phyloP scores from a whole-genome alignment of 2,888 invertebrate species.

The Mimumesa dahlbomi region DNA sequence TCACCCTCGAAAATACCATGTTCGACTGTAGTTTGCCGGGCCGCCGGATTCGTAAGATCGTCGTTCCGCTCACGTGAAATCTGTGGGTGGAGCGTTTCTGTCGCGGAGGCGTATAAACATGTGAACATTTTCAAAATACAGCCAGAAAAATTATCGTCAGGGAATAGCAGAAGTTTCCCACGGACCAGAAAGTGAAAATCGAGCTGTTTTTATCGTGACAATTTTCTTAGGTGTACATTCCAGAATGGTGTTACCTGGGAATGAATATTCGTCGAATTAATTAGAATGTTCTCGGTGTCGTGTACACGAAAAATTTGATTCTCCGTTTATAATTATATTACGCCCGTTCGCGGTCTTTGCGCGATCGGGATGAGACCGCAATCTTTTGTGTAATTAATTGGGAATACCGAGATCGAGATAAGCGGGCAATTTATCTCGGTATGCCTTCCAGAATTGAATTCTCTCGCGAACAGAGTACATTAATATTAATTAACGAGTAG shows the following conservation, averaged over 20 bases:
- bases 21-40: slow-evolving; percentile 37
- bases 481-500: slow-evolving; percentile 54
- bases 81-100: slow-evolving; percentile 39
- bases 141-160: too few species aligned
- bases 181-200: too few species aligned
- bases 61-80: slow-evolving; percentile 39
- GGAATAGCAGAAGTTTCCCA: too few species aligned
- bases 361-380: slow-evolving; percentile 47
- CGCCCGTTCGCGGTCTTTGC: neutral
- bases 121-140: too few species aligned
- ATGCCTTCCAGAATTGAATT: slow-evolving; percentile 44
- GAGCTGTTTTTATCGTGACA: too few species aligned
- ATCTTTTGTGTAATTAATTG: slow-evolving; percentile 51
- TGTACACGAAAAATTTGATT: neutral
- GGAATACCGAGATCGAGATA: slow-evolving; percentile 52
- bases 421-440: slow-evolving; percentile 40
- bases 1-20: slow-evolving; percentile 10
- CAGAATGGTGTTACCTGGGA: too few species aligned
- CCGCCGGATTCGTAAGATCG: slow-evolving; percentile 48
- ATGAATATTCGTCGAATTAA: too few species aligned
- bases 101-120: slow-evolving; percentile 22
- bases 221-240: too few species aligned
- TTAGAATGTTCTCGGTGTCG: neutral
- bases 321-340: slow-evolving; percentile 44
- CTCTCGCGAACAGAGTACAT: slow-evolving; percentile 40